Percentiles rank a stretch among this genome's conserved stretches.
These are phyloP conservation scores for Pagrus major DNA, from an alignment of 2,113 vertebrate genomes.

Conservation along the genomic window DNA sequence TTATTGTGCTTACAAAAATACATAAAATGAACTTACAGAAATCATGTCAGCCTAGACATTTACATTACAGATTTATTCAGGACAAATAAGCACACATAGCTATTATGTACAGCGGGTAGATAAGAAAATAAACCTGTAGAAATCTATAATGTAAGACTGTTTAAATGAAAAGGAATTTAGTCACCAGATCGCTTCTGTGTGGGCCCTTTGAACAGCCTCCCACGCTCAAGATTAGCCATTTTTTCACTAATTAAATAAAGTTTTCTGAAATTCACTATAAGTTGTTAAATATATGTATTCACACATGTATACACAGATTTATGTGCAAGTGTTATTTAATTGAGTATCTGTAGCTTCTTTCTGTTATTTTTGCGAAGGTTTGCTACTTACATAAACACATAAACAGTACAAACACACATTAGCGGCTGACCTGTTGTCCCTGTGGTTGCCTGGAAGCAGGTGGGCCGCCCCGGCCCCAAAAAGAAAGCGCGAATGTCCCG, in stretches of 20 bases:
- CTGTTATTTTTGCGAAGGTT: background rate
- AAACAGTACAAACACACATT: constrained; percentile 4
- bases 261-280: background rate
- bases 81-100: background rate
- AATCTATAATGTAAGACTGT: background rate
- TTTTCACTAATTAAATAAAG: too few relatives aligned
- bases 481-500: constrained; percentile 99
- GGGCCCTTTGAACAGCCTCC: too few relatives aligned
- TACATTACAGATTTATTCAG: background rate
- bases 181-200: too few relatives aligned
- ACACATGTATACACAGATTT: background rate
- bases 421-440: constrained; percentile 68
- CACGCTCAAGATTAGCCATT: too few relatives aligned
- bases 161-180: background rate
- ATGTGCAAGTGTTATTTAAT: background rate
- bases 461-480: constrained; percentile 90
- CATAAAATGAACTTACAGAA: background rate
- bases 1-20: background rate
- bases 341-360: background rate
- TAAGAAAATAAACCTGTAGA: background rate
- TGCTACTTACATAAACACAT: constrained; percentile 14
- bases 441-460: constrained; percentile 85
- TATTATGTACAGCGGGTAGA: background rate
- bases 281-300: too few relatives aligned
- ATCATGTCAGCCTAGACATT: background rate